phyloP scores from a whole-genome alignment of 2,797 vertebrate species.

The Pteronotus mesoamericanus region DNA sequence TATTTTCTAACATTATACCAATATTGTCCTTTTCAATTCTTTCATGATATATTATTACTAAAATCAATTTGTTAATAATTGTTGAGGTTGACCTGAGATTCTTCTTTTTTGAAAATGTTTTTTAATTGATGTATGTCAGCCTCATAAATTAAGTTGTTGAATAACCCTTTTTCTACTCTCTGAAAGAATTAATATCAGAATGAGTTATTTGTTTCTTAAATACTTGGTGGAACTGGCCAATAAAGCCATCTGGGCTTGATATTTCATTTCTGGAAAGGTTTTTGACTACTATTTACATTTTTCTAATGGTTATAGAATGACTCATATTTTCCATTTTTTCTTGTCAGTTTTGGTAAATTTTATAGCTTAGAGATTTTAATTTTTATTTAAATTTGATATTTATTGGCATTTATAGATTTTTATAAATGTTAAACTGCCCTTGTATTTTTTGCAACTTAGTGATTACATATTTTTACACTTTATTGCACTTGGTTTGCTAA shows the following conservation, averaged over 20 bases:
- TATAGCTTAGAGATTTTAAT: background rate
- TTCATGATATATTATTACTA: background rate
- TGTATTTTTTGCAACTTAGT: background rate
- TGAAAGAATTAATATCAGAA: background rate
- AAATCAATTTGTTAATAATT: slow-evolving; percentile 12
- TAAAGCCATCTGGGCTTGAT: slow-evolving; percentile 49
- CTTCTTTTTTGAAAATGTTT: background rate
- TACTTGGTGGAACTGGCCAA: background rate
- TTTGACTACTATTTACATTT: slow-evolving; percentile 42
- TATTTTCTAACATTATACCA: background rate
- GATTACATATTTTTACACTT: background rate
- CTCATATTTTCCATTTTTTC: slow-evolving; percentile 32
- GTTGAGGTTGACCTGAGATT: background rate
- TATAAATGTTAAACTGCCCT: background rate
- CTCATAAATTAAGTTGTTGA: background rate
- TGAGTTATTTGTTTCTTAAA: slow-evolving; percentile 28
- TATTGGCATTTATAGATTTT: slow-evolving; percentile 2
- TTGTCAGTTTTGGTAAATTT: slow-evolving; percentile 43
- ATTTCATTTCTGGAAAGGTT: slow-evolving; percentile 52
- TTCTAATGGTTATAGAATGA: slow-evolving; percentile 8
- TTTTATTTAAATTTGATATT: slow-evolving; percentile 17
- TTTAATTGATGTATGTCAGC: background rate
- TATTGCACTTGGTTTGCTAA: background rate
- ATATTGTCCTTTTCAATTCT: background rate
- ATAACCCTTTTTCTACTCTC: background rate